Evolutionary conservation across 2,113 vertebrate species (phyloP).

Genomic region (Machaerirhynchus nigripectus): DNA sequence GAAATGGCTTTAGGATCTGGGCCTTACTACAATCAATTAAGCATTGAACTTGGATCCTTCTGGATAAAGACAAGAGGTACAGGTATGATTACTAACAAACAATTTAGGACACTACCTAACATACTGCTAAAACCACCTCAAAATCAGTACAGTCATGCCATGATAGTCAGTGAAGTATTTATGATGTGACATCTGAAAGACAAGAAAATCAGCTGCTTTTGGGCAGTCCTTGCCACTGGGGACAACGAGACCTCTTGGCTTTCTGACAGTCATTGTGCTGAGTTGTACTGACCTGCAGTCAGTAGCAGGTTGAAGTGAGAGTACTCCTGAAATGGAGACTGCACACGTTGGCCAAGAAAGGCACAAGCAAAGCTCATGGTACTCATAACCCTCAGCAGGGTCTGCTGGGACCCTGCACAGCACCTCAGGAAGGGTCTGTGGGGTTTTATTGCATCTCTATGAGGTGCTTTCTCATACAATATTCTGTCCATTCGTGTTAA

Average conservation of each 20-base stretch:
- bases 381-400: background rate
- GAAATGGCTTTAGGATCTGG: background rate
- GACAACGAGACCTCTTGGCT: background rate
- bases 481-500: background rate
- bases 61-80: background rate
- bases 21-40: background rate
- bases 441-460: background rate
- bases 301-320: background rate
- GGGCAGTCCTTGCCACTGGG: background rate
- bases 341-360: background rate
- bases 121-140: background rate
- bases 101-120: background rate
- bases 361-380: background rate
- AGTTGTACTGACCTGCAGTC: background rate
- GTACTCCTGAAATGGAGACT: background rate
- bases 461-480: background rate
- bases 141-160: background rate
- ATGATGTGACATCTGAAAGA: background rate
- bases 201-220: background rate
- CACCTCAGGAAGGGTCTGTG: background rate
- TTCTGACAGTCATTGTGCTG: background rate
- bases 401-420: background rate
- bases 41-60: background rate
- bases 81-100: background rate
- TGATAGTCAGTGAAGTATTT: background rate